Evolutionary conservation across 2,888 invertebrate species (phyloP).

Genomic region (Automeris io): DNA sequence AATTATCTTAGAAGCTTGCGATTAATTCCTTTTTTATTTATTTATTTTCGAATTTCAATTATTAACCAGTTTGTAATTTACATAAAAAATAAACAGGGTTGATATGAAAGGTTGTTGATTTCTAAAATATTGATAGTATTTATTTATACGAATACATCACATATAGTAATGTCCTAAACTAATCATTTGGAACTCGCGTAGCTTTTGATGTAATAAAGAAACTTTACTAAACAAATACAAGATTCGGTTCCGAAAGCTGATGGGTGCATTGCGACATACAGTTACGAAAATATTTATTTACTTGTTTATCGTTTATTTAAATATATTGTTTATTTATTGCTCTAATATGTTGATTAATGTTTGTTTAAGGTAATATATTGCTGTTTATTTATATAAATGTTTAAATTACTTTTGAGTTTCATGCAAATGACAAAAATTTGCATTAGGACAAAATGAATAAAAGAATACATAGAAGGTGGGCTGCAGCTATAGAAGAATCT

Average conservation of each 20-base stretch:
- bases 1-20: too few species aligned
- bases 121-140: too few species aligned
- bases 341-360: neutral
- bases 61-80: too few species aligned
- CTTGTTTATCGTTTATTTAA: slow-evolving; percentile 9
- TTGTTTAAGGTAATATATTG: neutral
- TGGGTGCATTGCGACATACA: slow-evolving; percentile 3
- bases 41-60: too few species aligned
- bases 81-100: too few species aligned
- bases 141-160: too few species aligned
- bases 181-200: slow-evolving; percentile 3
- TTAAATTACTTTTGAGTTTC: neutral
- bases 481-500: too few species aligned
- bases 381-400: neutral
- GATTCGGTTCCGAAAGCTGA: slow-evolving; percentile 4
- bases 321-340: slow-evolving; percentile 1
- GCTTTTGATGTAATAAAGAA: slow-evolving; percentile 8
- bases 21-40: too few species aligned
- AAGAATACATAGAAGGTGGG: too few species aligned
- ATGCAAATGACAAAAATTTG: too few species aligned
- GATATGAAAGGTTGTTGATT: too few species aligned
- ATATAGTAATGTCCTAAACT: slow-evolving; percentile 1
- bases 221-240: slow-evolving; percentile 7
- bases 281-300: slow-evolving; percentile 6
- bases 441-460: too few species aligned